These are phyloP conservation scores for Eupristina koningsbergeri DNA, from an alignment of 1,140 invertebrate species.

Conservation along the genomic window DNA sequence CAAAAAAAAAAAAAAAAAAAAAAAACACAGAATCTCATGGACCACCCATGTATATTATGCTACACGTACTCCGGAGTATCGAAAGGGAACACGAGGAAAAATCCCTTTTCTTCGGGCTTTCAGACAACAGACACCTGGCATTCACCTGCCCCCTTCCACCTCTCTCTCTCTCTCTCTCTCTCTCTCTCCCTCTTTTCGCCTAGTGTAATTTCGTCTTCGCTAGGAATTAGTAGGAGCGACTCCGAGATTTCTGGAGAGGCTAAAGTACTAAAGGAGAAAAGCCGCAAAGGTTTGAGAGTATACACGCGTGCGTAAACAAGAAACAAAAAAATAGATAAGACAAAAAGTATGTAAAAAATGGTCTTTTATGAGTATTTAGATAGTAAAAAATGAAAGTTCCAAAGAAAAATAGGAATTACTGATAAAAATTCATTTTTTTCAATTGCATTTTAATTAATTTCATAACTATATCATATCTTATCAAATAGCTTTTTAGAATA, in stretches of 20 bases:
- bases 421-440: no score
- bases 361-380: no score
- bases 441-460: no score
- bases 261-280: background rate
- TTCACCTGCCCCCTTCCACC: slow-evolving; percentile 33
- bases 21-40: slow-evolving; percentile 41
- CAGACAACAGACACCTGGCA: slow-evolving; percentile 60
- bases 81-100: slow-evolving; percentile 55
- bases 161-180: slow-evolving; percentile 27
- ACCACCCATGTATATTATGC: slow-evolving; percentile 59
- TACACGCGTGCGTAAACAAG: background rate
- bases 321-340: slow-evolving; percentile 31
- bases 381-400: no score
- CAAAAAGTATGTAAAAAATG: slow-evolving; percentile 12
- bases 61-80: slow-evolving; percentile 37
- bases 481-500: no score
- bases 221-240: slow-evolving; percentile 64
- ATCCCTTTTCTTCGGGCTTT: slow-evolving; percentile 54
- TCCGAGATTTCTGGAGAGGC: no score
- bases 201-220: slow-evolving; percentile 59
- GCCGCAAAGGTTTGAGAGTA: background rate
- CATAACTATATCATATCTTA: no score
- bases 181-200: background rate
- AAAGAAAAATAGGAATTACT: no score
- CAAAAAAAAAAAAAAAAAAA: no score